Evolutionary conservation across 2,888 invertebrate species (phyloP).

Genomic region (Leptinotarsa peninsularis): DNA sequence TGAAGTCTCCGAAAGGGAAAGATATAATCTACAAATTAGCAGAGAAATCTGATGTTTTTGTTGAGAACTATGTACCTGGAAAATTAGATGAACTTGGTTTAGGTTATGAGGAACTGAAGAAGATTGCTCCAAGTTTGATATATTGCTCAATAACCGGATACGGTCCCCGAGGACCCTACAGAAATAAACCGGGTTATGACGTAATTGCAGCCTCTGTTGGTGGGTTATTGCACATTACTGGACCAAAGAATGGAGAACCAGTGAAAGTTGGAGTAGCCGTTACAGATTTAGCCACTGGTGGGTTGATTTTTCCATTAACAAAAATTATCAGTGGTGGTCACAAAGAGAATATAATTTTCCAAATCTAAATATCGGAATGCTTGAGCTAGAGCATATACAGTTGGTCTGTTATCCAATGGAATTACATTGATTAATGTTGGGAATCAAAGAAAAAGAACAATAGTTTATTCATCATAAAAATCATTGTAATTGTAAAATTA

Average conservation of each 20-base stretch:
- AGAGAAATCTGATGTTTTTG: constrained; percentile 83
- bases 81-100: constrained; percentile 81
- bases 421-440: too few relatives aligned
- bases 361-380: too few relatives aligned
- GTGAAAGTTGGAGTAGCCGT: constrained; percentile 93
- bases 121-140: constrained; percentile 81
- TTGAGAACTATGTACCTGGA: constrained; percentile 96
- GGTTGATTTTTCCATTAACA: constrained; percentile 23
- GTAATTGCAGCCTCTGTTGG: constrained; percentile 94
- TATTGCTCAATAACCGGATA: constrained; percentile 96
- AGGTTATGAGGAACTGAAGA: constrained; percentile 81
- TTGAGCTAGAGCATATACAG: too few relatives aligned
- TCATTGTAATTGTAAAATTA: too few relatives aligned
- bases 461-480: too few relatives aligned
- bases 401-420: too few relatives aligned
- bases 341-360: too few relatives aligned
- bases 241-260: constrained; percentile 84
- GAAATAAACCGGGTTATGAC: constrained; percentile 92
- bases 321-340: background rate
- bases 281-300: constrained; percentile 89
- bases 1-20: constrained; percentile 77
- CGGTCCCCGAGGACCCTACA: constrained; percentile 89
- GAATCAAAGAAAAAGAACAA: too few relatives aligned
- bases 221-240: constrained; percentile 90
- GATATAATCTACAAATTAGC: constrained; percentile 79